phyloP scores from a whole-genome alignment of 2,888 invertebrate genomes.

The Theristus sp. region DNA sequence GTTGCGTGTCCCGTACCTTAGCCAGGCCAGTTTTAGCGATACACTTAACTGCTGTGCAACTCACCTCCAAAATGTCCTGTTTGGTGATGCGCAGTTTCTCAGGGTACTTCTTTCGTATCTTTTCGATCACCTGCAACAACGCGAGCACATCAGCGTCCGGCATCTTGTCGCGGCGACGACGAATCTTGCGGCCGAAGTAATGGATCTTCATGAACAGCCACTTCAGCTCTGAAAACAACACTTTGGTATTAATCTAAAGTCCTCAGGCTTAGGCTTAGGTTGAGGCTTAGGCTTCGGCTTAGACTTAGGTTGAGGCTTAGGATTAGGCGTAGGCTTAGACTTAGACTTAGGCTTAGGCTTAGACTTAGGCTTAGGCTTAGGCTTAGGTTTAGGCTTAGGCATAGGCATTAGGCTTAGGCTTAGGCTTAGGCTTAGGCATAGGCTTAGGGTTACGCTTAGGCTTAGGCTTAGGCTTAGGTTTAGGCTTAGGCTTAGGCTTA shows the following conservation, averaged over 20 bases:
- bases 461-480: background rate
- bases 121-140: conserved; percentile 22
- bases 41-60: no score
- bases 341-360: no score
- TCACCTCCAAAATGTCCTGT: background rate
- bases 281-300: no score
- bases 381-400: no score
- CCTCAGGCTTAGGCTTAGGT: background rate
- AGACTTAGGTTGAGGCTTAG: no score
- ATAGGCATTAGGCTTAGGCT: background rate
- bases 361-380: no score
- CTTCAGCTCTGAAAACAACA: conserved; percentile 16
- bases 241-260: background rate
- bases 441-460: background rate
- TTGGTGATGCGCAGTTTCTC: background rate
- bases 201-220: conserved; percentile 21
- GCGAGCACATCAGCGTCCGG: conserved; percentile 21
- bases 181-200: conserved; percentile 22
- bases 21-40: no score
- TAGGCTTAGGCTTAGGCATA: background rate
- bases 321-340: no score
- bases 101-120: background rate
- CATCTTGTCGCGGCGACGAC: background rate
- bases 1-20: no score
- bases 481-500: conserved; percentile 1